Percentiles rank a stretch among this genome's conserved stretches.
phyloP scores from a whole-genome alignment of 2,888 invertebrate genomes.

The Tenthredo amoena region DNA sequence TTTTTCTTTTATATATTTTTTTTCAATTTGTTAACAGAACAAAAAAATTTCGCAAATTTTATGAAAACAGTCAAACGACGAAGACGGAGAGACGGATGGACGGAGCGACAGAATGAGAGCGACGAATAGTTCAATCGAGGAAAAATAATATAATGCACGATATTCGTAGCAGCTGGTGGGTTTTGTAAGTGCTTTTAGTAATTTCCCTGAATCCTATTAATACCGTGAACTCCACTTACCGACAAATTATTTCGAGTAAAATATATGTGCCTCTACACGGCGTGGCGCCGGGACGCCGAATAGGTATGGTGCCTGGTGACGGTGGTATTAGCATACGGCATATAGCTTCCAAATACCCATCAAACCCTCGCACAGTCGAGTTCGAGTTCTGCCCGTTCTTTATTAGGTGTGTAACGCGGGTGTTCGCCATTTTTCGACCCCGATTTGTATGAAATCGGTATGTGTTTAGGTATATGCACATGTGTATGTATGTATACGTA shows the following conservation, averaged over 20 bases:
- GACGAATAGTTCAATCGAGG: not conserved
- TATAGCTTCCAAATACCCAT: conserved; percentile 21
- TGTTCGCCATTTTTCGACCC: not conserved
- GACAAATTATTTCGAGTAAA: conserved; percentile 13
- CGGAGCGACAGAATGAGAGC: not conserved
- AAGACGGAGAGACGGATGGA: not conserved
- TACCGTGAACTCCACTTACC: conserved; percentile 21
- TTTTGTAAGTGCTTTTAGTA: conserved; percentile 24
- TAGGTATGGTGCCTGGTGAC: conserved; percentile 21
- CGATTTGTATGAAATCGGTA: not conserved
- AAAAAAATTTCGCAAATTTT: not conserved
- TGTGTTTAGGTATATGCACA: not conserved
- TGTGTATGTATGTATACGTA: not conserved
- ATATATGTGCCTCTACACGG: not conserved
- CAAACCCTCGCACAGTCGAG: not conserved
- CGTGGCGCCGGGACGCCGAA: not conserved
- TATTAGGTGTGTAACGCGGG: not conserved
- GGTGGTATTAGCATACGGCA: conserved; percentile 10
- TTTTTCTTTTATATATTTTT: not conserved
- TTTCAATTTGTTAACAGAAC: not conserved
- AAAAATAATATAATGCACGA: not conserved
- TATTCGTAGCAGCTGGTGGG: not conserved
- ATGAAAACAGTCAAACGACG: not conserved
- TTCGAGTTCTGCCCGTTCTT: conserved; percentile 1
- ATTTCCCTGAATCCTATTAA: conserved; percentile 20